Evolutionary conservation across 2,113 vertebrate species (phyloP).

Genomic region (Crocuta crocuta): DNA sequence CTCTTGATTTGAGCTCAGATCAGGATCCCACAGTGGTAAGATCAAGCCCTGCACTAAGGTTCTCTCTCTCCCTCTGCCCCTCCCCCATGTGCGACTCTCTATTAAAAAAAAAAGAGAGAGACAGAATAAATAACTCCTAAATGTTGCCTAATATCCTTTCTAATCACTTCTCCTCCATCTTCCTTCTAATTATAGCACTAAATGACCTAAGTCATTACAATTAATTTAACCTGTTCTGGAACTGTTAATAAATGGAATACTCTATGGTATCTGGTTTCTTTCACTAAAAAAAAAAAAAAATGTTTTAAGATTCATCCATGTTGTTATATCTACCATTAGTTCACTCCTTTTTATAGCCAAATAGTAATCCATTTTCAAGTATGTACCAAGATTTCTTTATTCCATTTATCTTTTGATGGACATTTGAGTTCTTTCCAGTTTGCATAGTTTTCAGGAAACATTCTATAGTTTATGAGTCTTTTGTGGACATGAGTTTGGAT

Average conservation of each 20-base stretch:
- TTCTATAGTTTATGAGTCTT: background rate
- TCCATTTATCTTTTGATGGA: background rate
- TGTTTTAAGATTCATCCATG: background rate
- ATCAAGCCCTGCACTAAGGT: too few relatives aligned
- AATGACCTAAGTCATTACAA: background rate
- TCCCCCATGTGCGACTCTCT: too few relatives aligned
- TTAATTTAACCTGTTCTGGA: background rate
- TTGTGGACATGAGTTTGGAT: background rate
- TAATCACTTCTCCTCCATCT: background rate
- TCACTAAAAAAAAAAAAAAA: background rate
- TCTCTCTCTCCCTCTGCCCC: too few relatives aligned
- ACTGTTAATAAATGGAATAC: background rate
- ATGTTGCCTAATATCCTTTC: background rate
- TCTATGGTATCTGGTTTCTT: background rate
- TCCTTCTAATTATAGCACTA: background rate
- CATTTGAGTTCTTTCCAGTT: background rate
- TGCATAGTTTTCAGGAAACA: background rate
- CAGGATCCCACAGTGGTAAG: too few relatives aligned
- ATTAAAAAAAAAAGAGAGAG: too few relatives aligned
- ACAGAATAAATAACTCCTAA: background rate
- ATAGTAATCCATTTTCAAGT: background rate
- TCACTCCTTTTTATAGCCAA: background rate
- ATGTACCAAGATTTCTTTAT: background rate
- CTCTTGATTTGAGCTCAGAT: too few relatives aligned
- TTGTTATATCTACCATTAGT: background rate